Evolutionary conservation across 2,888 invertebrate genomes (phyloP), one percentile per base, ranked within the genome.

Genomic region (Patella ulyssiponensis): DNA sequence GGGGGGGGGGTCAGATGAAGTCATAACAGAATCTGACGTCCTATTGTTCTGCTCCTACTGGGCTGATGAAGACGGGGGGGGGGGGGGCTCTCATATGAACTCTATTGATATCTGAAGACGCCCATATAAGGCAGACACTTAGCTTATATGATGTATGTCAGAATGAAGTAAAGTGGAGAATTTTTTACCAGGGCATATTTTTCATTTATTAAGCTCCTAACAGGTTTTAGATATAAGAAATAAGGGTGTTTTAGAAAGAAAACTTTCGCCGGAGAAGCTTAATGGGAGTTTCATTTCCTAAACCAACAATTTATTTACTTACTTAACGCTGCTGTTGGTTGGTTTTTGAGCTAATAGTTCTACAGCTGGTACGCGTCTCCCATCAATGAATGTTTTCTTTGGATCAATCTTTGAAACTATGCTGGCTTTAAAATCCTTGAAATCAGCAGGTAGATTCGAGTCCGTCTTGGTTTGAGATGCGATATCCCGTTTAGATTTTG

Each of bases 341-440:
- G 82, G 82, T 75, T 89, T 89, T 71, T 88, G 87, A 12, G 86
- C 85, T 17, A 88, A 77, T 17, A 90, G 79, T 75, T 89, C 87
- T 58, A 86, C 80, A n/a, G 90, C 89, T 1, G 89, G 88, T 15
- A 90, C 86, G 56, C 88, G 79, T 72, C 90, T 76, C 14, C 89
- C 89, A 74, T 87, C 88, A 17, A 82, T 84, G 80, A 90, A 90
- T 69, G 89, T 87, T 76, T 88, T 89, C 78, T 89, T 90, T 12
- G 88, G 85, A 1, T 82, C 80, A 33, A 89, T 76, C 11, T 75
- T 79, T 33, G 83, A 87, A 69, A 83, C 83, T 53, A 82, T 83
- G 4, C 85, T 87, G 11, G 88, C 76, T 76, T 87, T 86, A 75
- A 89, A 89, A 27, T 88, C 84, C 53, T 73, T 81, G 14, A 87